Percentiles rank a stretch among this genome's conserved stretches.
phyloP scores from a whole-genome alignment of 2,113 vertebrate species.

The Ceyx melanurus region DNA sequence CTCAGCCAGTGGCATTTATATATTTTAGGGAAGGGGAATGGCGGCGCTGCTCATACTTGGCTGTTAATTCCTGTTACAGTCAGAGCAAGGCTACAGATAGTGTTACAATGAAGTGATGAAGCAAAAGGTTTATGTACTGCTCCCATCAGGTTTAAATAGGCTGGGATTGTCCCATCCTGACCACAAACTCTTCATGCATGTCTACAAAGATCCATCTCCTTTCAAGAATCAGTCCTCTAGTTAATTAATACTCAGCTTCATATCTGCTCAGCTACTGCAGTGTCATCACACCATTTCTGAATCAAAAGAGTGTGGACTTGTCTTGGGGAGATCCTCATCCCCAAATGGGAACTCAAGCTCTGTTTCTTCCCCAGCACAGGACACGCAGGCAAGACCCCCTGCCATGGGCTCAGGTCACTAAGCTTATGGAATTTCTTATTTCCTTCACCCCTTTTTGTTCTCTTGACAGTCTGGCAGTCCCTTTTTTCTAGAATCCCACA shows the following conservation, averaged over 20 bases:
- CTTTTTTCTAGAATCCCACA: not conserved
- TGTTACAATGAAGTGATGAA: not conserved
- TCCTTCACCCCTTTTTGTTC: not conserved
- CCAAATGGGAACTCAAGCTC: not conserved
- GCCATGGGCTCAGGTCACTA: not conserved
- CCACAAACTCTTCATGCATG: not conserved
- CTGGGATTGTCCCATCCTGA: not conserved
- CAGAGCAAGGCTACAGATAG: not conserved
- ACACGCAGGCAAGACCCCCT: not conserved
- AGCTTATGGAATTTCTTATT: not conserved
- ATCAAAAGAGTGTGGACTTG: accelerated
- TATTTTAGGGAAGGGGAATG: not conserved
- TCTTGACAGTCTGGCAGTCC: not conserved
- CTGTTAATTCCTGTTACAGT: not conserved
- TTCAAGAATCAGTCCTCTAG: not conserved
- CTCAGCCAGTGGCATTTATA: not conserved
- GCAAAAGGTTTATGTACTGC: not conserved
- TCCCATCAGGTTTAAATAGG: not conserved
- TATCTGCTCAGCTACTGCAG: not conserved
- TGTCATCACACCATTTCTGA: not conserved
- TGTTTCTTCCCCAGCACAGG: not conserved
- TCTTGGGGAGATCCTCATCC: not conserved
- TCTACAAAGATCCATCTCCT: not conserved
- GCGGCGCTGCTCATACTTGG: not conserved
- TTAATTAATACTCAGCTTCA: not conserved